These are phyloP conservation scores for Amphipoea oculea DNA, from an alignment of 2,888 invertebrate species.

Conservation along the genomic window DNA sequence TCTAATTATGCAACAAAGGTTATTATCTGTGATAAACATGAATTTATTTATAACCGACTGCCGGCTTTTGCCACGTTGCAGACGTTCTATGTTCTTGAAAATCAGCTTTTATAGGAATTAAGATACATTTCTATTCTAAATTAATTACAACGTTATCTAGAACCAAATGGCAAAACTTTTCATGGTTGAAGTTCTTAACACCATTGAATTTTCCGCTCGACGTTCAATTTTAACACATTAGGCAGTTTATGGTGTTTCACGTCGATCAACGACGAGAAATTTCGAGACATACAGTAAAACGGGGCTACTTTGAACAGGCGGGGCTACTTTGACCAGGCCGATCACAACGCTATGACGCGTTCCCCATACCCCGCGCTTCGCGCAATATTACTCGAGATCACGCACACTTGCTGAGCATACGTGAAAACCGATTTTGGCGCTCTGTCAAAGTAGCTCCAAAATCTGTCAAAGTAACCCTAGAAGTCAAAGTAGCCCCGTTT, in stretches of 20 bases:
- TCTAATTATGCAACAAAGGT: constrained; percentile 45
- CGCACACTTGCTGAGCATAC: too few species aligned
- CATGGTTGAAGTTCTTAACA: neutral
- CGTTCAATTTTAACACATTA: neutral
- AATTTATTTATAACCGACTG: constrained; percentile 14
- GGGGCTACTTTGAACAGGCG: too few species aligned
- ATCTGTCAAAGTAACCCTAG: too few species aligned
- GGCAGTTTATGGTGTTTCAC: neutral
- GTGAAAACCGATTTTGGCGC: too few species aligned
- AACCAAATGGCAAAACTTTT: neutral
- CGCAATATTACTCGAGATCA: too few species aligned
- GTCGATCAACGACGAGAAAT: neutral
- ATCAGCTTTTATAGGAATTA: neutral
- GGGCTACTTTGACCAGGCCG: too few species aligned
- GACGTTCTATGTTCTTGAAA: constrained; percentile 18
- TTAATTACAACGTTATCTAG: neutral
- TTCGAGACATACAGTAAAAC: too few species aligned
- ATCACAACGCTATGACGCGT: too few species aligned
- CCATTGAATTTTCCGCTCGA: neutral
- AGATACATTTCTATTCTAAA: neutral
- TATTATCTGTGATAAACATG: constrained; percentile 23
- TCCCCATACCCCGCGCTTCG: too few species aligned
- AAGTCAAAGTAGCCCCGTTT: too few species aligned
- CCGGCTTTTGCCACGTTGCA: neutral
- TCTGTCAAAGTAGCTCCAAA: too few species aligned